phyloP scores from a whole-genome alignment of 2,797 vertebrate genomes.

The Pangasius sanitwongsei region DNA sequence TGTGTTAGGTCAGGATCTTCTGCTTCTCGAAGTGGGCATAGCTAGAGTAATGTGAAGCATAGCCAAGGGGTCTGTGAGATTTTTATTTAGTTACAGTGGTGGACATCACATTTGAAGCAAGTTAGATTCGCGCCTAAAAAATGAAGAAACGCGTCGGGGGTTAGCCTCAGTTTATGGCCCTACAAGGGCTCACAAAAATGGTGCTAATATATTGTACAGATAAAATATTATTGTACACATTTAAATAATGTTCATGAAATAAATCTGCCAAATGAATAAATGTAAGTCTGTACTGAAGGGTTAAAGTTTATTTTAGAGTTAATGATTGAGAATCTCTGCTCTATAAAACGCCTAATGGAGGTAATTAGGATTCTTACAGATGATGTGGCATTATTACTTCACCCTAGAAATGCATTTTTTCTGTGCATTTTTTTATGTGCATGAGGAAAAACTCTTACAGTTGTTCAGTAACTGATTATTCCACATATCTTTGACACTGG shows the following conservation, averaged over 20 bases:
- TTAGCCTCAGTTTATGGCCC: background rate
- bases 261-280: background rate
- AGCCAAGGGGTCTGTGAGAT: background rate
- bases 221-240: background rate
- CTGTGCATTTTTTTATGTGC: too few species aligned
- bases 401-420: too few species aligned
- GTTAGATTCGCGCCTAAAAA: background rate
- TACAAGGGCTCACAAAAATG: background rate
- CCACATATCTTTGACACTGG: too few species aligned
- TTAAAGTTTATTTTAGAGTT: background rate
- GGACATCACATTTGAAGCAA: background rate
- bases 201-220: background rate
- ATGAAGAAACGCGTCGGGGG: background rate
- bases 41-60: background rate
- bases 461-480: background rate
- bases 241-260: background rate
- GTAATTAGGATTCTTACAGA: background rate
- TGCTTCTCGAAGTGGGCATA: background rate
- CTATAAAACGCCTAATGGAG: background rate
- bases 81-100: background rate
- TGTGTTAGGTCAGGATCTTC: background rate
- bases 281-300: background rate
- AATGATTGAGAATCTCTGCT: background rate
- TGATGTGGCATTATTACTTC: too few species aligned
- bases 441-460: too few species aligned